Conservation (phyloP, 2,113 vertebrate species). For the Rhinoderma darwinii region DNA sequence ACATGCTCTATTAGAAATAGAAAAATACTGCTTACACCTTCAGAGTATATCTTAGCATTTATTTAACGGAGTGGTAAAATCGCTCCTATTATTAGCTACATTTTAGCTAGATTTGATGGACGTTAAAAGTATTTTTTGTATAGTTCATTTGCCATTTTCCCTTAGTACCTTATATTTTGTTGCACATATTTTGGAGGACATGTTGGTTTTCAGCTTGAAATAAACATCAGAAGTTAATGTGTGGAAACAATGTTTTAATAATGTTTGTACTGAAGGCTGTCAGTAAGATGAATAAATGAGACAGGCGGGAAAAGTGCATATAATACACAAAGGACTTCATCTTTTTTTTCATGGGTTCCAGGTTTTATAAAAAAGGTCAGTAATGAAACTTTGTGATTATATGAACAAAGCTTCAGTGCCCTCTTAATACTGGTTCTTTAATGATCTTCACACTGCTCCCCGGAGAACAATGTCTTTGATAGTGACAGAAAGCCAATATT, state of each 20-base stretch:
- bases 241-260: constrained; percentile 47
- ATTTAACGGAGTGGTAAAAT: background rate
- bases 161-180: background rate
- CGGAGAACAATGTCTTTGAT: constrained; percentile 39
- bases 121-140: background rate
- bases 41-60: background rate
- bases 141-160: background rate
- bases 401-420: constrained; percentile 52
- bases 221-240: constrained; percentile 29
- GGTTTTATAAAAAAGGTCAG: constrained; percentile 55
- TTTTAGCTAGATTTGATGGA: background rate
- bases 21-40: no score
- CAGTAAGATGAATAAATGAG: constrained; percentile 53
- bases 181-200: background rate
- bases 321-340: constrained; percentile 48
- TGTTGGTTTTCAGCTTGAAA: constrained; percentile 17
- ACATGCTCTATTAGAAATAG: no score
- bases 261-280: constrained; percentile 37
- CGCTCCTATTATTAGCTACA: background rate
- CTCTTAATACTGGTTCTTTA: constrained; percentile 52
- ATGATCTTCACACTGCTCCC: constrained; percentile 43
- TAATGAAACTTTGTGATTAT: constrained; percentile 53
- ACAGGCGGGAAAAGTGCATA: constrained; percentile 42
- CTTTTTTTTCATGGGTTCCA: constrained; percentile 43
- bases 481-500: constrained; percentile 53